Conservation (phyloP, 2,797 vertebrate species). For the Tragopan temminckii region DNA sequence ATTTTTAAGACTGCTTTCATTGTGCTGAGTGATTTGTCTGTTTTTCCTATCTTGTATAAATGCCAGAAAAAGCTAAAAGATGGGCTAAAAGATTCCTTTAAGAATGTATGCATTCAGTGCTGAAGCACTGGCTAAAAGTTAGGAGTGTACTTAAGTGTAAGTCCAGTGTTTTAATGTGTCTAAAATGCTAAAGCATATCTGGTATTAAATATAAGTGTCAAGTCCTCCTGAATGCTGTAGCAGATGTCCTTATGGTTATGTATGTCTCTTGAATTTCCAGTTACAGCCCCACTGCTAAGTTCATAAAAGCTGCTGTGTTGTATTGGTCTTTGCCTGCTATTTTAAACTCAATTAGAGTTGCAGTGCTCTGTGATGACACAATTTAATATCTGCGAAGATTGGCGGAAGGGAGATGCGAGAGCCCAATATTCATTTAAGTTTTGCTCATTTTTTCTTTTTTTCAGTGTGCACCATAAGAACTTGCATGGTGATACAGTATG, state of each 20-base stretch:
- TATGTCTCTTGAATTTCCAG: neutral
- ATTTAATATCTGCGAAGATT: neutral
- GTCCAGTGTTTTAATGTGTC: neutral
- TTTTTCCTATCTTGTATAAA: neutral
- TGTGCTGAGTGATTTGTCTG: rapidly evolving
- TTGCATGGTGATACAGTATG: neutral
- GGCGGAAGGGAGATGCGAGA: neutral
- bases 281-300: neutral
- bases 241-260: neutral
- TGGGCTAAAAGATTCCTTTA: neutral
- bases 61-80: neutral
- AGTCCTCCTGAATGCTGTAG: neutral
- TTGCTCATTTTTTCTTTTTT: neutral
- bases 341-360: conserved; percentile 29
- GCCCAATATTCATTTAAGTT: neutral
- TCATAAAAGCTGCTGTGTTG: neutral
- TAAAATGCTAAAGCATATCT: neutral
- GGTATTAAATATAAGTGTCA: neutral
- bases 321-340: neutral
- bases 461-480: neutral
- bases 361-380: neutral
- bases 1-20: neutral
- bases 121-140: neutral
- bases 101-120: rapidly evolving
- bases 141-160: neutral